A percentile compares a stretch with the other conserved stretches of the same genome.
Conservation (phyloP, 2,113 vertebrate species). For the Strigops habroptila region DNA sequence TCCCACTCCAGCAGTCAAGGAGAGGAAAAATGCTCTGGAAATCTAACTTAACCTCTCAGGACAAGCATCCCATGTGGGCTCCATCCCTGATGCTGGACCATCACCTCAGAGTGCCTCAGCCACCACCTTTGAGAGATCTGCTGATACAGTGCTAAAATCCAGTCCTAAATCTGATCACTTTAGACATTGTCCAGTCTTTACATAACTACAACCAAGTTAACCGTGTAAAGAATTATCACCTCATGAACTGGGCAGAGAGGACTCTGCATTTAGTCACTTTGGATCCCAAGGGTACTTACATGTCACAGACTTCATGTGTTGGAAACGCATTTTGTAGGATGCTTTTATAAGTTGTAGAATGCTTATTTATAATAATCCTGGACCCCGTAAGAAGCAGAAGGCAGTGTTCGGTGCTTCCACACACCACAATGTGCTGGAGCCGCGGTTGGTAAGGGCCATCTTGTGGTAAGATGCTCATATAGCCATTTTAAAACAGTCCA, state of each 20-base stretch:
- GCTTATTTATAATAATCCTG: accelerated
- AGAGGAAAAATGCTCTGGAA: not conserved
- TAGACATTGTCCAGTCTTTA: not conserved
- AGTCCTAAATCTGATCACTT: not conserved
- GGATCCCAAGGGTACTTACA: not conserved
- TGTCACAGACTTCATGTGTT: not conserved
- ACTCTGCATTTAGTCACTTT: not conserved
- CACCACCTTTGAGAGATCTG: not conserved
- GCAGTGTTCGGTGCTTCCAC: accelerated
- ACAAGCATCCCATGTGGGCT: accelerated
- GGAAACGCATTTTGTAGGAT: not conserved
- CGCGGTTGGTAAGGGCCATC: conserved; percentile 18
- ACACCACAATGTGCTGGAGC: accelerated
- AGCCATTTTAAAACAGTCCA: not conserved
- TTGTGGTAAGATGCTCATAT: not conserved
- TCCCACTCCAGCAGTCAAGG: not conserved
- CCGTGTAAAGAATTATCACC: not conserved
- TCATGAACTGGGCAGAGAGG: not conserved
- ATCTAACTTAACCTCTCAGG: not conserved
- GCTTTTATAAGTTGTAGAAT: too few species aligned
- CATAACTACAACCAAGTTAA: not conserved
- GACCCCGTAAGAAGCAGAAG: not conserved
- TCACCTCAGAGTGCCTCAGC: not conserved
- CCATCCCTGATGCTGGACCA: not conserved
- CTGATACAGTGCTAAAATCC: not conserved